These are phyloP conservation scores for Potorous gilbertii DNA, from an alignment of 2,797 vertebrate species.

Conservation along the genomic window DNA sequence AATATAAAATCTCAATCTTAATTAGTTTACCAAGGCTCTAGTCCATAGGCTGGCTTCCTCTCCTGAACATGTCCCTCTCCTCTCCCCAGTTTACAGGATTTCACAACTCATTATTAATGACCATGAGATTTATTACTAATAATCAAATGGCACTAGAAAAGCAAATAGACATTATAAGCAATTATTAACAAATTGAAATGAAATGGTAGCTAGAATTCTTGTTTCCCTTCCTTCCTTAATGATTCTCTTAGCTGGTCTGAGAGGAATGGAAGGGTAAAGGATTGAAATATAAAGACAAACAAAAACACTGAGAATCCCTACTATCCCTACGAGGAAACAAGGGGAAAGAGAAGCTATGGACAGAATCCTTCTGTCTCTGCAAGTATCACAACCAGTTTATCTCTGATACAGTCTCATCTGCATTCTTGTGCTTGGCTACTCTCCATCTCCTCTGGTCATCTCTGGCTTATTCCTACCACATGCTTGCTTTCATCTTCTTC, in stretches of 20 bases:
- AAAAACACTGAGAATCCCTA: not conserved
- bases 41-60: not conserved
- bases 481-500: not conserved
- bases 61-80: not conserved
- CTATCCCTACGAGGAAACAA: not conserved
- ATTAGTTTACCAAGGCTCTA: not conserved
- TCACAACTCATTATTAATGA: not conserved
- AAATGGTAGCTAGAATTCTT: not conserved
- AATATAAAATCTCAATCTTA: not conserved
- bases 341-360: not conserved
- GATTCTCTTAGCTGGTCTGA: not conserved
- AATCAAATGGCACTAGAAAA: not conserved
- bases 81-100: not conserved
- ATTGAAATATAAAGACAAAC: not conserved
- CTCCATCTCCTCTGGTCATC: not conserved
- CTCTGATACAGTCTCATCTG: not conserved
- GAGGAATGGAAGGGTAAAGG: not conserved
- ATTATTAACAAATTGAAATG: not conserved
- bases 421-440: not conserved
- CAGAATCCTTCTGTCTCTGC: not conserved
- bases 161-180: not conserved
- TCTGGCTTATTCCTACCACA: not conserved
- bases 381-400: not conserved
- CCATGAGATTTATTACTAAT: not conserved
- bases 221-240: not conserved